Evolutionary conservation across 1,140 invertebrate species (phyloP).

Genomic region (Berghia stephanieae): DNA sequence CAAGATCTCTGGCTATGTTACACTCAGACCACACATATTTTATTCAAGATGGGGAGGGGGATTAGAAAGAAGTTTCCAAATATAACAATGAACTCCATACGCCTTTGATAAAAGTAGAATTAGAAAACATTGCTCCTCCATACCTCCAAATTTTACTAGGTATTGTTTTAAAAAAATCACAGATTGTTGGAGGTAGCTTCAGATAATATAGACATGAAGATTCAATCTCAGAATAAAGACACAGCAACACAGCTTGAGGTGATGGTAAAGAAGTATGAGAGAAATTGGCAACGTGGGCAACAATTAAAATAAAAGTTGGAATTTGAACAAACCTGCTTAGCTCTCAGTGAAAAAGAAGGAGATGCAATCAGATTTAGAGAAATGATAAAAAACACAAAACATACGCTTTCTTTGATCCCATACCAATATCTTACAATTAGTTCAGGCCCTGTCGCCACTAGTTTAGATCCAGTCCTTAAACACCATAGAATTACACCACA

Average conservation of each 20-base stretch:
- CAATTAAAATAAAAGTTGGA: background rate
- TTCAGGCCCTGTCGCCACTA: constrained; percentile 8
- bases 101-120: constrained; percentile 5
- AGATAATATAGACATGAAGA: background rate
- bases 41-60: background rate
- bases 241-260: background rate
- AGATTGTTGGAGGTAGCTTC: constrained; percentile 8
- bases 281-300: background rate
- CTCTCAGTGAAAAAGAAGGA: background rate
- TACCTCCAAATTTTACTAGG: constrained; percentile 29
- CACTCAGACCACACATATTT: background rate
- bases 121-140: constrained; percentile 21
- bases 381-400: background rate
- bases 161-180: constrained; percentile 22
- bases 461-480: background rate
- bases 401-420: background rate
- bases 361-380: background rate
- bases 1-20: background rate
- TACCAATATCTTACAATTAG: background rate
- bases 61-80: background rate
- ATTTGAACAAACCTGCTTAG: background rate
- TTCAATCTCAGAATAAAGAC: background rate
- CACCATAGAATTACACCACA: constrained; percentile 14
- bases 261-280: background rate
- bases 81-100: constrained; percentile 18